A percentile compares a stretch with the other conserved stretches of the same genome.
Evolutionary conservation across 1,140 invertebrate genomes (phyloP).

Genomic region (Drosophila arizonae): DNA sequence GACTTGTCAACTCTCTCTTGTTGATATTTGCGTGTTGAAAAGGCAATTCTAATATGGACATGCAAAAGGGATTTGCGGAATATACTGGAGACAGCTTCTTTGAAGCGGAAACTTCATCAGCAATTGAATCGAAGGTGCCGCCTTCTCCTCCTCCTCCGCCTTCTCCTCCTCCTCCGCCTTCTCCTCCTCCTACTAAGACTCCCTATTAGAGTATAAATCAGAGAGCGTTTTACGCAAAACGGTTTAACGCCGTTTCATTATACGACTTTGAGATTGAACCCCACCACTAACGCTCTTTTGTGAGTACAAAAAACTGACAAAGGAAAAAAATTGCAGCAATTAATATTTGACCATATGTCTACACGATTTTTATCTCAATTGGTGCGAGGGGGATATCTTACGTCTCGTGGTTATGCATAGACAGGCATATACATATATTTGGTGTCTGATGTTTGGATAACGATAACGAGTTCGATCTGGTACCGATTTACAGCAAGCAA

Average conservation of each 20-base stretch:
- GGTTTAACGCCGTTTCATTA: slow-evolving; percentile 41
- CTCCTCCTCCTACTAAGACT: background rate
- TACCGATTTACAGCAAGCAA: slow-evolving; percentile 60
- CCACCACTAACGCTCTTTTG: slow-evolving; percentile 39
- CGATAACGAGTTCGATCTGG: slow-evolving; percentile 77
- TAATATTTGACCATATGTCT: slow-evolving; percentile 39
- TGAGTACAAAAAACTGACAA: slow-evolving; percentile 51
- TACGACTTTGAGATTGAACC: slow-evolving; percentile 20
- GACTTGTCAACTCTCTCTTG: too few species aligned
- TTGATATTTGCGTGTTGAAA: background rate
- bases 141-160: background rate
- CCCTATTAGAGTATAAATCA: too few species aligned
- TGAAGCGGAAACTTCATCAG: slow-evolving; percentile 11
- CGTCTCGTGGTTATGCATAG: slow-evolving; percentile 25
- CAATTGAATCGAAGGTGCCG: slow-evolving; percentile 28
- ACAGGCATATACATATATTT: slow-evolving; percentile 12
- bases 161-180: background rate
- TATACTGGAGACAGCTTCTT: slow-evolving; percentile 50
- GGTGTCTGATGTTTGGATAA: slow-evolving; percentile 63
- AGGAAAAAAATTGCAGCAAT: slow-evolving; percentile 56
- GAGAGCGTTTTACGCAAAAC: too few species aligned
- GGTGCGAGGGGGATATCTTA: slow-evolving; percentile 8
- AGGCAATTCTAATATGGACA: background rate
- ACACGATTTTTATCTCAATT: slow-evolving; percentile 64
- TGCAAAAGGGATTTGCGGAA: slow-evolving; percentile 31